A percentile compares a stretch with the other conserved stretches of the same genome.
These are phyloP conservation scores for Magallana gigas DNA, from an alignment of 1,140 invertebrate species.

Conservation along the genomic window DNA sequence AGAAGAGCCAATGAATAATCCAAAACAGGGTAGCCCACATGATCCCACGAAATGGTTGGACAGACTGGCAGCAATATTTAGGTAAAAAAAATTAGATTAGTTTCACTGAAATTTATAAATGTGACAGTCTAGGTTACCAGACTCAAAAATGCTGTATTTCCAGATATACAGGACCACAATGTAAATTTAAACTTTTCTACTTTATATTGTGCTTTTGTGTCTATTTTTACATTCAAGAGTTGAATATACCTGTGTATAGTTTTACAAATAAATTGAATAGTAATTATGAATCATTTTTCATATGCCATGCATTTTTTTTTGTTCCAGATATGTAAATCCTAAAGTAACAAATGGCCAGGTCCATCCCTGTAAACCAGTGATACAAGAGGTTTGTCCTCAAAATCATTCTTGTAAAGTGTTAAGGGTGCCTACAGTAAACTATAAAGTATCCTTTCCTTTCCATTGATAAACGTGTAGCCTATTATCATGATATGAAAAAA, in stretches of 20 bases:
- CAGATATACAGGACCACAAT: too few relatives aligned
- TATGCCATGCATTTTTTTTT: conserved; percentile 38
- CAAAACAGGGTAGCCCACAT: conserved; percentile 77
- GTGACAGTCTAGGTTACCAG: too few relatives aligned
- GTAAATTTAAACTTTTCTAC: too few relatives aligned
- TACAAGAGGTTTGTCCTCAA: conserved; percentile 84
- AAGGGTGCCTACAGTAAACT: too few relatives aligned
- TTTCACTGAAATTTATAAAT: too few relatives aligned
- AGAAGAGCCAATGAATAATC: conserved; percentile 66
- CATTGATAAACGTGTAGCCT: too few relatives aligned
- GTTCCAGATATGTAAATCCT: conserved; percentile 85
- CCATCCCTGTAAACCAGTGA: conserved; percentile 91
- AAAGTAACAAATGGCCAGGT: conserved; percentile 82
- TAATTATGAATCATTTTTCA: background rate
- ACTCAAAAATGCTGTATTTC: too few relatives aligned
- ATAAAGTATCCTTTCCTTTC: too few relatives aligned
- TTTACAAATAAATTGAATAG: background rate
- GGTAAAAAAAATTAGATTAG: conserved; percentile 62
- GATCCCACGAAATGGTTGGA: conserved; percentile 97
- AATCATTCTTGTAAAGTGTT: too few relatives aligned
- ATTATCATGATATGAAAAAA: too few relatives aligned
- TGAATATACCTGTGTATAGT: background rate
- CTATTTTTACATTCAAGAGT: too few relatives aligned
- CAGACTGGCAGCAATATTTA: conserved; percentile 92
- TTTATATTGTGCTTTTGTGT: too few relatives aligned